Conservation (phyloP, 2,797 vertebrate genomes). For the Rhinatrema bivittatum region DNA sequence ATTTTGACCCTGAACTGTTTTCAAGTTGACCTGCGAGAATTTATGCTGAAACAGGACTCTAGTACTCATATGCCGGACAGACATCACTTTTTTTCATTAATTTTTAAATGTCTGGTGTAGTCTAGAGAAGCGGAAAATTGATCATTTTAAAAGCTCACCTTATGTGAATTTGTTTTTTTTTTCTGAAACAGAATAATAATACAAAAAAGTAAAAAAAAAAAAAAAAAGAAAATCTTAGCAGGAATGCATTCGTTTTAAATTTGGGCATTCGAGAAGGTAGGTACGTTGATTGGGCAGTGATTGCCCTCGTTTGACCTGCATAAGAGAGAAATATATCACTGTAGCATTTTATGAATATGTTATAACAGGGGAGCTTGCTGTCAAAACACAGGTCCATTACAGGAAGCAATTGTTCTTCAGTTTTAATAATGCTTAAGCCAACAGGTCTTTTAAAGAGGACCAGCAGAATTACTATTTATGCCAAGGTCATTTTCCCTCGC, state of each 20-base stretch:
- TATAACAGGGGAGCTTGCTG: slow-evolving; percentile 49
- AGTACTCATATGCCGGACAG: slow-evolving; percentile 55
- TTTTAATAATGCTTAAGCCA: slow-evolving; percentile 22
- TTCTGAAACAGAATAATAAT: slow-evolving; percentile 73
- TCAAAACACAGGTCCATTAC: slow-evolving; percentile 23
- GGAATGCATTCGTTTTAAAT: slow-evolving; percentile 55
- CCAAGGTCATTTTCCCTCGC: no score
- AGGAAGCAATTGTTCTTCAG: slow-evolving; percentile 16
- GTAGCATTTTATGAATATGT: slow-evolving; percentile 67
- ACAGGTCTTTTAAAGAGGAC: slow-evolving; percentile 13
- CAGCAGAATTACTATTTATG: no score
- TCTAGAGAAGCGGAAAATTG: slow-evolving; percentile 61
- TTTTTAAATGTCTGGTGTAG: slow-evolving; percentile 64
- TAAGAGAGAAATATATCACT: slow-evolving; percentile 63
- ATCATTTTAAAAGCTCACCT: slow-evolving; percentile 54
- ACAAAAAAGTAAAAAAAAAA: slow-evolving; percentile 61
- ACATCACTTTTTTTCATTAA: slow-evolving; percentile 78
- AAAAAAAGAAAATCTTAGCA: slow-evolving; percentile 61
- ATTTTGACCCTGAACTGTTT: slow-evolving; percentile 78
- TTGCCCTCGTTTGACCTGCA: slow-evolving; percentile 73
- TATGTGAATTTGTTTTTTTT: slow-evolving; percentile 63
- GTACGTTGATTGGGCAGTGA: slow-evolving; percentile 63
- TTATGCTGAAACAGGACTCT: slow-evolving; percentile 69
- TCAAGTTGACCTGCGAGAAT: slow-evolving; percentile 72
- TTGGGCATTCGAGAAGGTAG: slow-evolving; percentile 41